Conservation (phyloP, 2,888 invertebrate species). For the Callyntrura sp. region DNA sequence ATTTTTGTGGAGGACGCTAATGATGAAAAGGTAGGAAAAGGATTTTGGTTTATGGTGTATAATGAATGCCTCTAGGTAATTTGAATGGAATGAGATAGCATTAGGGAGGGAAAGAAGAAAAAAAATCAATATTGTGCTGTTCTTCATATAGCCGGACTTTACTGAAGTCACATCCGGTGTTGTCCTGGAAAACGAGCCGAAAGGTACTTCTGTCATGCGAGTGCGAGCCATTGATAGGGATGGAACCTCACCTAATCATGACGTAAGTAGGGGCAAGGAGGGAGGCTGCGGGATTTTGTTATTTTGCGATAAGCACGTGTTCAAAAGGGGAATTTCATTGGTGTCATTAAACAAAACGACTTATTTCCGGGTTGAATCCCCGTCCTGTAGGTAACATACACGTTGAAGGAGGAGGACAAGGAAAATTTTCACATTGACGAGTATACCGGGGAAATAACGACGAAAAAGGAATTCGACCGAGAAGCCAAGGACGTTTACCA, state of each 20-base stretch:
- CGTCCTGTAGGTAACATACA: constrained; percentile 90
- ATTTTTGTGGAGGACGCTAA: constrained; percentile 95
- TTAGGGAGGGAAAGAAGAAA: too few species aligned
- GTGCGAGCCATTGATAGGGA: constrained; percentile 94
- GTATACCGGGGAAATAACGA: constrained; percentile 95
- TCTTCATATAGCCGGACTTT: constrained; percentile 89
- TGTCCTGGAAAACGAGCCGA: constrained; percentile 93
- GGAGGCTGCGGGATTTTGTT: too few species aligned
- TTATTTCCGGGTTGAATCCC: too few species aligned
- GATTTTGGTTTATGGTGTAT: too few species aligned
- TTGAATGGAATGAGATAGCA: too few species aligned
- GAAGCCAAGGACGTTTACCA: constrained; percentile 94
- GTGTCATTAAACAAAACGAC: too few species aligned
- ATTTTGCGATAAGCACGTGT: too few species aligned
- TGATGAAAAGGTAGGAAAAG: constrained; percentile 91
- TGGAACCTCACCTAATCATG: constrained; percentile 93
- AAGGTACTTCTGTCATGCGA: constrained; percentile 94
- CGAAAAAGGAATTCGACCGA: constrained; percentile 93
- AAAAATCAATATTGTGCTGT: too few species aligned
- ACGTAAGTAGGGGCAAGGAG: constrained; percentile 87
- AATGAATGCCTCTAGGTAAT: too few species aligned
- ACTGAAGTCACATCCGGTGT: constrained; percentile 93
- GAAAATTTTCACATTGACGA: constrained; percentile 94
- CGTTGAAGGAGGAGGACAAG: constrained; percentile 88
- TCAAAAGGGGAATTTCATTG: too few species aligned